Percentiles rank a stretch among this genome's conserved stretches.
Evolutionary conservation across 2,888 invertebrate species (phyloP).

Genomic region (Sialis fuliginosa): DNA sequence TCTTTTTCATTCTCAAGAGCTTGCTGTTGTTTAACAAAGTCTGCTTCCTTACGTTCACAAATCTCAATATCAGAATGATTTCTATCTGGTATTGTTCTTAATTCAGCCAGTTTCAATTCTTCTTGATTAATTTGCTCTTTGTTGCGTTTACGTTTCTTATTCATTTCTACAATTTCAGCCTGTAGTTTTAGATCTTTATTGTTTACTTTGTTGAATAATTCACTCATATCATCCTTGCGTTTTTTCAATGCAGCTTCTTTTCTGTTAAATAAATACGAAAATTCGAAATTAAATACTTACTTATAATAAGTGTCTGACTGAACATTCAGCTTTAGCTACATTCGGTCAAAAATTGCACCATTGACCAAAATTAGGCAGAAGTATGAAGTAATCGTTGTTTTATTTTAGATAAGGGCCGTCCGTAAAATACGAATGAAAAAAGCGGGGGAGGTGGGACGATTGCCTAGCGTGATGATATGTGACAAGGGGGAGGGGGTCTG

Average conservation of each 20-base stretch:
- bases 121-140: conserved; percentile 48
- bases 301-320: conserved; percentile 1
- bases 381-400: too few relatives aligned
- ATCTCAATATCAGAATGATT: conserved; percentile 46
- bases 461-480: too few relatives aligned
- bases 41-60: conserved; percentile 36
- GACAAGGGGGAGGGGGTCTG: too few relatives aligned
- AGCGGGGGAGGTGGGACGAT: too few relatives aligned
- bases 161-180: conserved; percentile 47
- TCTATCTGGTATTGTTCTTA: conserved; percentile 50
- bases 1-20: conserved; percentile 36
- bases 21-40: conserved; percentile 35
- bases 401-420: too few relatives aligned
- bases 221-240: conserved; percentile 37
- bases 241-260: conserved; percentile 37
- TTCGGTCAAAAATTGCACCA: too few relatives aligned
- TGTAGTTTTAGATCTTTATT: conserved; percentile 44
- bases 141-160: conserved; percentile 57
- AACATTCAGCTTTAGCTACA: neutral
- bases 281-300: neutral
- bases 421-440: too few relatives aligned
- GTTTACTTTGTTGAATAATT: conserved; percentile 43
- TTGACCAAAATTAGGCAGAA: too few relatives aligned
- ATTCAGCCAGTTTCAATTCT: conserved; percentile 45
- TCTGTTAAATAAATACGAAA: conserved; percentile 19